Conservation (phyloP, 2,888 invertebrate genomes). For the Tinea semifulvella region DNA sequence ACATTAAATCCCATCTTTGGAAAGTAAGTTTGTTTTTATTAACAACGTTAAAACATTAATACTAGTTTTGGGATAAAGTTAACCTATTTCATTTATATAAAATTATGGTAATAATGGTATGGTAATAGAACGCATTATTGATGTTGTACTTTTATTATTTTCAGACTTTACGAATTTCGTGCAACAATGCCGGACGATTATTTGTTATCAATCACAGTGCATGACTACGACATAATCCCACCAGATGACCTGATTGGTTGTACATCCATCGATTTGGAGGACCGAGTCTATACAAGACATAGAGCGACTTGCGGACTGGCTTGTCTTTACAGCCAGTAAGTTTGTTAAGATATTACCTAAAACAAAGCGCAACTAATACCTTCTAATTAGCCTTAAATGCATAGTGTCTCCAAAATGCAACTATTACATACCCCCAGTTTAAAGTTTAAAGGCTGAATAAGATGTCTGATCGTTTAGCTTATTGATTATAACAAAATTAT, state of each 20-base stretch:
- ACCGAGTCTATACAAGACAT: constrained; percentile 82
- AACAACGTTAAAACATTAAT: background rate
- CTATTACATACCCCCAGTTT: no score
- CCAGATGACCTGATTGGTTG: constrained; percentile 85
- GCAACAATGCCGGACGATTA: constrained; percentile 80
- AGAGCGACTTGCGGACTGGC: constrained; percentile 82
- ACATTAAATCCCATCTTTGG: constrained; percentile 87
- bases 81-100: no score
- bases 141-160: no score
- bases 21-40: constrained; percentile 52
- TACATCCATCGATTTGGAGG: constrained; percentile 87
- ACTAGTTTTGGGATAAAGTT: background rate
- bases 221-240: constrained; percentile 75
- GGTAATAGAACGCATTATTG: no score
- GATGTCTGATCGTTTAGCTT: no score
- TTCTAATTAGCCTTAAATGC: no score
- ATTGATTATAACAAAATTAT: no score
- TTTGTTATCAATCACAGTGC: constrained; percentile 74
- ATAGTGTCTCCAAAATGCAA: no score
- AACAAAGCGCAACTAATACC: no score
- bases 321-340: constrained; percentile 73
- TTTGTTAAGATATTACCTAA: constrained; percentile 19
- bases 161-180: constrained; percentile 77
- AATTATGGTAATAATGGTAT: no score
- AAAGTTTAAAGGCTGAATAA: no score